Base-by-base conservation (phyloP, 2,888 invertebrate species). In the Pammene aurita region DNA sequence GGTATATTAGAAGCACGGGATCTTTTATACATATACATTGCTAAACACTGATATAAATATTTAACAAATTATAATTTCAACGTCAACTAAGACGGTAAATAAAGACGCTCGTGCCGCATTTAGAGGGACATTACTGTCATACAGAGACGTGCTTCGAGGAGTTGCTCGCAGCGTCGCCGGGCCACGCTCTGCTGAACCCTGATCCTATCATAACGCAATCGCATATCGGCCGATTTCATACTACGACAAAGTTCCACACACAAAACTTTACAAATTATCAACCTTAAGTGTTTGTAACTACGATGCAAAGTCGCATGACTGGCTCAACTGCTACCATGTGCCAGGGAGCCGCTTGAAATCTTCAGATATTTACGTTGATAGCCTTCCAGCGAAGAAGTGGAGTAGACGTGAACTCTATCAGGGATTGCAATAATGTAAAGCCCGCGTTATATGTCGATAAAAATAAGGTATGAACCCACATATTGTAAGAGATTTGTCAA, bases 121-220 rank as follows among this genome's bases (percentile, higher is more conserved):
- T 85, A 84, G 86, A 86, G 84, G 82, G 78, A 84, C 82, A 88
- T 88, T 88, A 89, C 82, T 82, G 82, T 88, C 84, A 84, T 84
- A 87, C 76, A 81, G 82, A 83, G 81, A 83, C 82, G 69, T 72
- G 71, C 71, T 73, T 63, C 78, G 79, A 83, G 80, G 73, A 74
- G 78, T 79, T 73, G 75, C 79, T 83, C 75, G 78, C 75, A 82
- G 81, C 83, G 79, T 77, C 78, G 78, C 78, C 78, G 78, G 80
- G 77, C 78, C 82, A 85, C 84, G 92, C 91, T 88, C 81, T 85
- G 80, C 71, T 86, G 90, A 87, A 85, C 85, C 82, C 92, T 86
- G 90, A 92, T 92, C 92, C 92, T 89, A 92, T 92, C 92, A 92
- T 90, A 92, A 89, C 88, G 90, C 88, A 90, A 90, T 92, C 86